Base-by-base conservation (phyloP, 2,888 invertebrate species). In the Branchipolynoe longqiensis region DNA sequence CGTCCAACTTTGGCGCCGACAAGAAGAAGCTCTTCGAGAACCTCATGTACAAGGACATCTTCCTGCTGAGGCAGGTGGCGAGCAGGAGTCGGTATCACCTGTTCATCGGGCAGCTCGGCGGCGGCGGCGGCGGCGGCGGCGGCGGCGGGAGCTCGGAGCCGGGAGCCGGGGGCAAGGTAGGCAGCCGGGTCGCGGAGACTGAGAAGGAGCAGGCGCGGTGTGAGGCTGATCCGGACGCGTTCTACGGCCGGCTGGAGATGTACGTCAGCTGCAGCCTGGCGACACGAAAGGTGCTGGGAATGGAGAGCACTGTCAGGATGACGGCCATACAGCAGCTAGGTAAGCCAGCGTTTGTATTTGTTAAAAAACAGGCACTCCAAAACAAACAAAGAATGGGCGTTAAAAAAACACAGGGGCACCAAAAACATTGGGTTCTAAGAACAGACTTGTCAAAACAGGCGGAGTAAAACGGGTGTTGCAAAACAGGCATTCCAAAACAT, bases 281-380 rank as follows among this genome's bases (percentile, higher is more conserved):
- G 1, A 90, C 91, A 86, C 87, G 89, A 59, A 90, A 91, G 82
- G 91, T 92, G 40, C 90, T 92, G 73, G 88, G 89, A 86, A 92
- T 92, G 91, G 89, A 91, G 41, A 91, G 91, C 82, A 88, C 90
- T 33, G 89, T 92, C 4, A 48, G 92, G 38, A 87, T 92, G 28
- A 89, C 90, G 22, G 91, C 91, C 48, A 91, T 92, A 58, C 90
- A 91, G 84, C 91, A 90, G 85, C 86, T 92, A 31, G 91, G 92
- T 92, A 85, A 88, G 88, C n/a, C n/a, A n/a, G n/a, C n/a, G n/a
- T n/a, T n/a, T n/a, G n/a, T n/a, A n/a, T n/a, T n/a, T n/a, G n/a
- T n/a, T n/a, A n/a, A n/a, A n/a, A n/a, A n/a, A n/a, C n/a, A n/a
- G n/a, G n/a, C n/a, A n/a, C n/a, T n/a, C n/a, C n/a, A n/a, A n/a